Evolutionary conservation across 2,888 invertebrate species (phyloP), one percentile per base, ranked within the genome.

Genomic region (Endomychus coccineus): DNA sequence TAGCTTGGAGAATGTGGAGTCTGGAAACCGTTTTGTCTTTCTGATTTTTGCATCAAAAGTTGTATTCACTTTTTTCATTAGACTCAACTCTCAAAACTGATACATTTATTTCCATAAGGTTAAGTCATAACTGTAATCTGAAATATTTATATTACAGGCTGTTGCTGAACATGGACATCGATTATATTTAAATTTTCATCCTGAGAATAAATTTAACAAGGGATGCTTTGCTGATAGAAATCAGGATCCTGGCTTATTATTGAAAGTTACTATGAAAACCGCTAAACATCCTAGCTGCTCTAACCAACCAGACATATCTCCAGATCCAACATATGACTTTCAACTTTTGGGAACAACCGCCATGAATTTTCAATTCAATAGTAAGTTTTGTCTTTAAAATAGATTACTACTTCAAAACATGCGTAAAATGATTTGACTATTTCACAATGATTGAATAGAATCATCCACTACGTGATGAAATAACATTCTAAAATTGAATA

Each of bases 131-230:
- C n/a, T n/a, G n/a, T n/a, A n/a, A n/a, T n/a, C n/a, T n/a, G n/a
- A n/a, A n/a, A n/a, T n/a, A n/a, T n/a, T n/a, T n/a, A n/a, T n/a
- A n/a, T n/a, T 60, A 59, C 38, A 60, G 67, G 36, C 49, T 17
- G 50, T 52, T 24, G 36, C 46, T 13, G 52, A 53, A n/a, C 7
- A 7, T n/a, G 10, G 15, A 16, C 14, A 36, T 19, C 52, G 49
- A 42, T 41, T 62, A 4, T 83, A 86, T 46, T 58, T 95, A 9
- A 71, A 74, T 36, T 91, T 82, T 59, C 78, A 90, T 49, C 88
- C 90, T 0, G 73, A 81, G 1, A 90, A 92, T 66, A 74, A 78
- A 9, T 90, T 75, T 58, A 77, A 83, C 42, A 91, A 90, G 59
- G 80, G 86, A 27, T 71, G 80, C 1, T 78, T 74, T 63, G 86